A percentile compares a stretch with the other conserved stretches of the same genome.
Evolutionary conservation across 2,888 invertebrate genomes (phyloP).

Genomic region (Anodontia alba): DNA sequence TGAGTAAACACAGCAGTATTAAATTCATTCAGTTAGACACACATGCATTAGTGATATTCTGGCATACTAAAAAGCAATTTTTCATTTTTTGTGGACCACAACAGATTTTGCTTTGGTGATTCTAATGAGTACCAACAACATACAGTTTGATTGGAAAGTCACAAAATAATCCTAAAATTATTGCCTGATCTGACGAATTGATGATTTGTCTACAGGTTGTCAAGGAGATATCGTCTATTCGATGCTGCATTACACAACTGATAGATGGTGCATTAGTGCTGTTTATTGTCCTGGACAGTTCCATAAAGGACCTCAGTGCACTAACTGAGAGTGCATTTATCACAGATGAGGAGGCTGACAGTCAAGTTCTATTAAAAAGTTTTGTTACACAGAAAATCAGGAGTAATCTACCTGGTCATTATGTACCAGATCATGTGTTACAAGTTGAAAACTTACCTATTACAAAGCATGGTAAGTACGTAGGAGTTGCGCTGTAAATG

Average conservation of each 20-base stretch:
- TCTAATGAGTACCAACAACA: no score
- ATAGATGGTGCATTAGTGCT: constrained; percentile 21
- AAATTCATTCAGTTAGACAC: no score
- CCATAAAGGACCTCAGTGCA: not conserved
- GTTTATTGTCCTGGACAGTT: constrained; percentile 6
- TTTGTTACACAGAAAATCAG: not conserved
- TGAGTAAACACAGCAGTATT: no score
- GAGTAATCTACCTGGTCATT: constrained; percentile 72
- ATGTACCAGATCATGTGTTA: constrained; percentile 76
- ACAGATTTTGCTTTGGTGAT: no score
- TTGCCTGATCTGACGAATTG: no score
- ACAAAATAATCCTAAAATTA: no score
- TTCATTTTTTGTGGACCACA: no score
- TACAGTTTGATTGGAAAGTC: no score
- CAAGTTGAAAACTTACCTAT: constrained; percentile 75
- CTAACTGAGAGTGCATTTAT: not conserved
- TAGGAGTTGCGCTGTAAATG: no score
- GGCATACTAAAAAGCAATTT: no score
- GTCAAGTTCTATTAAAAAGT: not conserved
- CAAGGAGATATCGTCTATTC: not conserved
- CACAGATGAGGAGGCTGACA: not conserved
- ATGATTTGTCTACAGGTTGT: constrained; percentile 23
- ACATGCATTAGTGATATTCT: no score
- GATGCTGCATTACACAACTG: constrained; percentile 14
- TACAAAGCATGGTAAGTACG: constrained; percentile 81